Evolutionary conservation across 2,888 invertebrate genomes (phyloP).

Genomic region (Thera obeliscata): DNA sequence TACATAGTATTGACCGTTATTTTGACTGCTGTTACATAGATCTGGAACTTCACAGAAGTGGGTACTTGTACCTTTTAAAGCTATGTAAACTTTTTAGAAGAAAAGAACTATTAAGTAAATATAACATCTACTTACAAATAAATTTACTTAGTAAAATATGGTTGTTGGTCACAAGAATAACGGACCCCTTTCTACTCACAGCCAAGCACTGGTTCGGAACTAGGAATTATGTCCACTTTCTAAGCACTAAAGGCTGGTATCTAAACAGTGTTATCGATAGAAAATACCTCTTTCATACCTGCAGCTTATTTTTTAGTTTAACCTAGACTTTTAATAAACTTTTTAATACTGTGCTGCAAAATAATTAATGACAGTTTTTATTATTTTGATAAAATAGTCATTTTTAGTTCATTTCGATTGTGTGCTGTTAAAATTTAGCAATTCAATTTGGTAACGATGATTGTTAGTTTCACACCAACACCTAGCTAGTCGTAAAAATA

Average conservation of each 20-base stretch:
- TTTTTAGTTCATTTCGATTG: no score
- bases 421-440: no score
- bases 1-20: no score
- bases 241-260: slow-evolving; percentile 35
- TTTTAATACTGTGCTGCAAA: no score
- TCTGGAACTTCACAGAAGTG: no score
- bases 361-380: no score
- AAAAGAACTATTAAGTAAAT: no score
- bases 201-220: slow-evolving; percentile 35
- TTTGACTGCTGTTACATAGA: no score
- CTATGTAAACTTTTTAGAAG: no score
- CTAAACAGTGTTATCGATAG: slow-evolving; percentile 34
- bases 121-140: neutral
- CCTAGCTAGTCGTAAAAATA: neutral
- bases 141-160: slow-evolving; percentile 1
- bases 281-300: slow-evolving; percentile 26
- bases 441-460: no score
- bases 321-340: neutral
- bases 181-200: slow-evolving; percentile 33
- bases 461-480: neutral
- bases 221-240: slow-evolving; percentile 42
- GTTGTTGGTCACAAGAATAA: slow-evolving; percentile 6
- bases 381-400: no score
- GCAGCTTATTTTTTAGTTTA: neutral
- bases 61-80: no score